Evolutionary conservation across 2,113 vertebrate species (phyloP).

Genomic region (Onychorhynchus coronatus): DNA sequence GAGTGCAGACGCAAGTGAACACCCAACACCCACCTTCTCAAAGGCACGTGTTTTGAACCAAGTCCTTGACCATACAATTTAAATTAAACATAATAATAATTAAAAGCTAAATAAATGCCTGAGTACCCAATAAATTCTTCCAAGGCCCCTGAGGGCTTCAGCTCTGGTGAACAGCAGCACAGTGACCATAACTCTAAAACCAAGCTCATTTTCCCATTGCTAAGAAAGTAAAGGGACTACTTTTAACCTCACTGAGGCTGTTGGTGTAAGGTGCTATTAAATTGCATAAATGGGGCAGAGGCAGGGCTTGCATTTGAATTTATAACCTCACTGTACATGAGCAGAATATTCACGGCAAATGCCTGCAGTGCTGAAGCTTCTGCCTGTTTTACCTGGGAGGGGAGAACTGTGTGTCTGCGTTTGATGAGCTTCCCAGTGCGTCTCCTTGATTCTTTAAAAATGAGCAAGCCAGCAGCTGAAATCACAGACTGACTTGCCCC

Average conservation of each 20-base stretch:
- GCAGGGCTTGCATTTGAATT: background rate
- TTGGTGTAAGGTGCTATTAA: background rate
- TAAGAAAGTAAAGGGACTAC: background rate
- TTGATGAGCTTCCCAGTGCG: background rate
- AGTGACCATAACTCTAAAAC: background rate
- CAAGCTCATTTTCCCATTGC: background rate
- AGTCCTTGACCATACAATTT: background rate
- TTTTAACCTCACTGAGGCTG: background rate
- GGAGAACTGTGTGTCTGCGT: accelerated
- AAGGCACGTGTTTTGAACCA: background rate
- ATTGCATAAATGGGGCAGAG: background rate
- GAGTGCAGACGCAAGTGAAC: accelerated
- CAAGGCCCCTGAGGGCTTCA: background rate
- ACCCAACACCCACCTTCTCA: background rate
- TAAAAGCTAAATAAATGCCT: background rate
- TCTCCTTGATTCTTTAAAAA: background rate
- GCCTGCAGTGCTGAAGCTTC: background rate
- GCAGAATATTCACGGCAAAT: background rate
- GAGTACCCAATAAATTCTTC: background rate
- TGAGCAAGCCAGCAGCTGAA: accelerated
- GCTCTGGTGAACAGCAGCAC: background rate
- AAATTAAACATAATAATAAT: background rate
- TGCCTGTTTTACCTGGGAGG: background rate
- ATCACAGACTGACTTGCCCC: background rate
- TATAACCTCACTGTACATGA: background rate